Percentiles rank a stretch among this genome's conserved stretches.
These are phyloP conservation scores for Enteromius paludinosus DNA, from an alignment of 2,797 vertebrate genomes.

Conservation along the genomic window DNA sequence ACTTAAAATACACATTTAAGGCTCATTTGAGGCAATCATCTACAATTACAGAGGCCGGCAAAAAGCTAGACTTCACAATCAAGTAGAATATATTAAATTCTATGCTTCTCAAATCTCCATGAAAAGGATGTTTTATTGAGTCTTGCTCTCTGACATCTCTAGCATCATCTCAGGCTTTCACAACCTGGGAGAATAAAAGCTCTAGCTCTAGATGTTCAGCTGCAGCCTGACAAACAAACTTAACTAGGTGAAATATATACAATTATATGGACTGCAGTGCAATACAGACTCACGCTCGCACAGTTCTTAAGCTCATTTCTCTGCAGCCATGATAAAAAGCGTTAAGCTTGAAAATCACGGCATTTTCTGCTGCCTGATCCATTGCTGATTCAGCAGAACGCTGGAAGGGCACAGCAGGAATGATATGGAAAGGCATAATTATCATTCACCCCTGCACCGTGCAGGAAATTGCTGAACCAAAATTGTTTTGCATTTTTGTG, in stretches of 20 bases:
- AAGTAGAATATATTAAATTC: slow-evolving; percentile 62
- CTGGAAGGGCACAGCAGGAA: slow-evolving; percentile 53
- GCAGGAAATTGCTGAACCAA: slow-evolving; percentile 51
- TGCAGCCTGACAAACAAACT: background rate
- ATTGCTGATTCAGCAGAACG: slow-evolving; percentile 56
- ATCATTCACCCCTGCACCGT: slow-evolving; percentile 53
- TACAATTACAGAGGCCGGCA: slow-evolving; percentile 70
- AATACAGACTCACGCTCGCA: background rate
- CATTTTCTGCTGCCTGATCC: slow-evolving; percentile 51
- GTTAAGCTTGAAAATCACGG: slow-evolving; percentile 48
- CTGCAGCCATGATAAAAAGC: slow-evolving; percentile 61
- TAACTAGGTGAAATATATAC: slow-evolving; percentile 23
- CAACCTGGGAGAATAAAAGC: background rate
- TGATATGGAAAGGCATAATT: slow-evolving; percentile 56
- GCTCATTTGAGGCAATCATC: slow-evolving; percentile 72
- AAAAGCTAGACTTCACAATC: slow-evolving; percentile 65
- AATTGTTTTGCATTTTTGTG: slow-evolving; percentile 53
- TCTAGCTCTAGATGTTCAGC: background rate
- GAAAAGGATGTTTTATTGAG: slow-evolving; percentile 8
- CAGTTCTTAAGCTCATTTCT: slow-evolving; percentile 36
- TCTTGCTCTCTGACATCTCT: slow-evolving; percentile 1
- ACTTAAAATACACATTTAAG: slow-evolving; percentile 61
- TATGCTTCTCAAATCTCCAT: slow-evolving; percentile 63
- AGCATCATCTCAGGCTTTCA: slow-evolving; percentile 20
- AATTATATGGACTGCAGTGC: background rate